Percentiles rank a stretch among this genome's conserved stretches.
phyloP scores from a whole-genome alignment of 2,888 invertebrate species.

The Erebia aethiops region DNA sequence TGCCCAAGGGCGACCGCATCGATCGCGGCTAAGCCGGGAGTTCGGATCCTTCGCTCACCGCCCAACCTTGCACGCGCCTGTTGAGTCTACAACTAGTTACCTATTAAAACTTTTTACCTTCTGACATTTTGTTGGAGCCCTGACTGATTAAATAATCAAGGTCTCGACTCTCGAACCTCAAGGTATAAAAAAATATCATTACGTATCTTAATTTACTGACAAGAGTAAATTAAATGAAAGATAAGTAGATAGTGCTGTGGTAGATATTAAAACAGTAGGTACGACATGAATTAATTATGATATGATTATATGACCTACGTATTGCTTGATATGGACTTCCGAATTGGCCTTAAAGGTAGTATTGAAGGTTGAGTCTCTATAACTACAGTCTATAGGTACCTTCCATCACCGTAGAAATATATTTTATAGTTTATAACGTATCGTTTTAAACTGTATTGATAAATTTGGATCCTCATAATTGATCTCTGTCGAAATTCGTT shows the following conservation, averaged over 20 bases:
- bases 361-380: constrained; percentile 19
- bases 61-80: constrained; percentile 22
- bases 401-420: background rate
- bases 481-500: constrained; percentile 52
- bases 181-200: no score
- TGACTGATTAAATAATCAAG: background rate
- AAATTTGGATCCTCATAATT: constrained; percentile 18
- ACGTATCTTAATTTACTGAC: no score
- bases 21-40: constrained; percentile 46
- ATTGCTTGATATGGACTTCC: constrained; percentile 32
- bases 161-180: no score
- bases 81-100: background rate
- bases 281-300: constrained; percentile 13
- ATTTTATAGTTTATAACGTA: background rate
- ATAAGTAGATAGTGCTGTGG: no score
- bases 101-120: background rate
- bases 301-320: constrained; percentile 16
- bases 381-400: background rate
- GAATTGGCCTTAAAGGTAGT: constrained; percentile 32
- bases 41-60: constrained; percentile 45
- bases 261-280: background rate
- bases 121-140: background rate
- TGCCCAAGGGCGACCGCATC: constrained; percentile 78
- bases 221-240: background rate
- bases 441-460: constrained; percentile 4